Evolutionary conservation across 1,140 invertebrate genomes (phyloP).

Genomic region (Daktulosphaira vitifoliae): DNA sequence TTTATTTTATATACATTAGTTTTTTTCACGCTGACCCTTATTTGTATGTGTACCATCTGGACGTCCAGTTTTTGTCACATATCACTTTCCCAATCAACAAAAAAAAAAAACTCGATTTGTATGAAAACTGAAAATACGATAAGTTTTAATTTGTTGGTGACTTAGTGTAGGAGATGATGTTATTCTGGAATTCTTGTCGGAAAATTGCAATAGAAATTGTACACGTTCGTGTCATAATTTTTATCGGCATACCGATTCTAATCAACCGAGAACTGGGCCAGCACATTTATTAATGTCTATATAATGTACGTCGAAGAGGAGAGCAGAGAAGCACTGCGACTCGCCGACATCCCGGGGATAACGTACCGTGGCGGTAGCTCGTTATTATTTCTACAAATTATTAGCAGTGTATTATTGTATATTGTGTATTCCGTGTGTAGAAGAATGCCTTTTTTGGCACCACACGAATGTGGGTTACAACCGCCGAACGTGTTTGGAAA

Average conservation of each 20-base stretch:
- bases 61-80: not conserved
- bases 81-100: constrained; percentile 12
- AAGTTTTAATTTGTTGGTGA: not conserved
- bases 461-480: constrained; percentile 29
- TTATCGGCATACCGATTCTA: constrained; percentile 24
- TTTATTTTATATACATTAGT: no score
- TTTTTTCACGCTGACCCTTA: no score
- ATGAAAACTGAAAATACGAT: constrained; percentile 16
- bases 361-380: constrained; percentile 20
- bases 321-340: not conserved
- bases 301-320: not conserved
- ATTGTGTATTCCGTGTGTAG: not conserved
- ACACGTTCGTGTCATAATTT: constrained; percentile 17
- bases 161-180: not conserved
- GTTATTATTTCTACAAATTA: constrained; percentile 21
- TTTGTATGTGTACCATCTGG: no score
- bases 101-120: constrained; percentile 9
- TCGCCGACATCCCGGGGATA: constrained; percentile 17
- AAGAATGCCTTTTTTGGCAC: constrained; percentile 27
- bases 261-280: constrained; percentile 31
- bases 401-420: constrained; percentile 23
- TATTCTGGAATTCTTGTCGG: constrained; percentile 1
- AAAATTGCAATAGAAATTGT: constrained; percentile 15
- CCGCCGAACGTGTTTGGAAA: not conserved
- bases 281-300: not conserved